A percentile compares a stretch with the other conserved stretches of the same genome.
Evolutionary conservation across 2,113 vertebrate species (phyloP).

Genomic region (Myotis lucifugus): DNA sequence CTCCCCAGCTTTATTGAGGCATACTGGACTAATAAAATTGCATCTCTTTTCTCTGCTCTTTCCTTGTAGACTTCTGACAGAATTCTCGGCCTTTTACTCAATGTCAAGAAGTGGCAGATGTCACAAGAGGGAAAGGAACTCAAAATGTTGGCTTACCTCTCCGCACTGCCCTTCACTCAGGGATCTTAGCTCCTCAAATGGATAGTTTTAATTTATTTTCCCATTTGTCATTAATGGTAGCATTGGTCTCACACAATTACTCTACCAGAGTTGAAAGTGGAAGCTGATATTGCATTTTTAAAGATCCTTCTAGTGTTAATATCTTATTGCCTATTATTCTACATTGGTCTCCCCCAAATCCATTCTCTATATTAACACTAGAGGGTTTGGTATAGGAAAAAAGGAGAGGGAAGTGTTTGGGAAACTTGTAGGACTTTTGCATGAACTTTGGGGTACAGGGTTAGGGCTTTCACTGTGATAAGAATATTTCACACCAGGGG

Average conservation of each 20-base stretch:
- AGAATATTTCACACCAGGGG: slow-evolving; percentile 12
- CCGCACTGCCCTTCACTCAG: not conserved
- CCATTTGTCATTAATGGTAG: not conserved
- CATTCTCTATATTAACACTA: not conserved
- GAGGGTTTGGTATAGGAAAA: not conserved
- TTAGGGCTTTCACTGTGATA: not conserved
- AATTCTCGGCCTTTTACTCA: not conserved
- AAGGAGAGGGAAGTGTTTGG: not conserved
- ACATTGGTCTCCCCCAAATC: not conserved
- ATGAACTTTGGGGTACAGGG: not conserved
- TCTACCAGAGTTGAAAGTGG: not conserved
- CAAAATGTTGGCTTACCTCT: slow-evolving; percentile 15
- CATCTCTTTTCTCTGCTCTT: not conserved
- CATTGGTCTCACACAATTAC: not conserved
- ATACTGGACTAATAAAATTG: not conserved
- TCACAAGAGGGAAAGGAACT: not conserved
- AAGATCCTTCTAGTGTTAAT: not conserved
- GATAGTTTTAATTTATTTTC: not conserved
- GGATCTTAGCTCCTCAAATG: not conserved
- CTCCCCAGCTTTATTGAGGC: not conserved
- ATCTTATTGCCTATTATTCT: not conserved
- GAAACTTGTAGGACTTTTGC: not conserved
- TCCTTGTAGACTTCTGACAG: slow-evolving; percentile 24
- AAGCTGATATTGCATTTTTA: not conserved
- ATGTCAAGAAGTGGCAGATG: not conserved